Percentiles rank a stretch among this genome's conserved stretches.
Evolutionary conservation across 1,140 invertebrate species (phyloP).

Genomic region (Drosophila subpulchrella): DNA sequence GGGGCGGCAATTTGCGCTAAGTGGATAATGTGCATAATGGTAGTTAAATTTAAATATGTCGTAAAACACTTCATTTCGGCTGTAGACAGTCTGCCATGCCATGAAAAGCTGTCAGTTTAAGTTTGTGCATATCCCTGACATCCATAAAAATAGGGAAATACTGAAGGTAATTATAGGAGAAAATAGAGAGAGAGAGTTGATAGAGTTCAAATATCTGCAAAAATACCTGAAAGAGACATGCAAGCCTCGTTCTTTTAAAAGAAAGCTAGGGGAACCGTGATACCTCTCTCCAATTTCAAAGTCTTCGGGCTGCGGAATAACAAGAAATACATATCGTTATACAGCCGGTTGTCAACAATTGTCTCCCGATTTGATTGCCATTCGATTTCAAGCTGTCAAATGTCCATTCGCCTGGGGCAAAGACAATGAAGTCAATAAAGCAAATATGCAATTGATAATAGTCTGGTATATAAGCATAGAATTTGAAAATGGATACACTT

Average conservation of each 20-base stretch:
- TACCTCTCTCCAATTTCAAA: conserved; percentile 12
- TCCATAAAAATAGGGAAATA: conserved; percentile 37
- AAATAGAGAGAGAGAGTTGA: conserved; percentile 19
- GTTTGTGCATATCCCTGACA: conserved; percentile 54
- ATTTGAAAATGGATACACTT: conserved; percentile 15
- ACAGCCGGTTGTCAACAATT: conserved; percentile 35
- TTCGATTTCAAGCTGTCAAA: conserved; percentile 46
- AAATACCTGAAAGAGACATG: conserved; percentile 55
- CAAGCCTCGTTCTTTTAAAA: conserved; percentile 15
- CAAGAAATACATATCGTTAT: conserved; percentile 33
- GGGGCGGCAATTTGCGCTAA: conserved; percentile 79
- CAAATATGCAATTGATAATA: conserved; percentile 79
- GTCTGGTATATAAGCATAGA: conserved; percentile 31
- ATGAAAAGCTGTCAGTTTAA: conserved; percentile 65
- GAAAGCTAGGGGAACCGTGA: conserved; percentile 7
- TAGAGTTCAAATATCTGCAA: conserved; percentile 28
- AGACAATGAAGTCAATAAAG: conserved; percentile 71
- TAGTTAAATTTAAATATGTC: conserved; percentile 83
- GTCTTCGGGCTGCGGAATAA: conserved; percentile 17
- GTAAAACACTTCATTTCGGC: conserved; percentile 77
- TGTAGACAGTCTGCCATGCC: conserved; percentile 47
- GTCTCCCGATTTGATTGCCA: conserved; percentile 42
- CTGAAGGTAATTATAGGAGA: conserved; percentile 53
- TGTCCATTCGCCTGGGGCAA: conserved; percentile 33
- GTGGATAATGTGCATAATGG: conserved; percentile 81